Conservation (phyloP, 2,888 invertebrate species). For the Mantis religiosa region DNA sequence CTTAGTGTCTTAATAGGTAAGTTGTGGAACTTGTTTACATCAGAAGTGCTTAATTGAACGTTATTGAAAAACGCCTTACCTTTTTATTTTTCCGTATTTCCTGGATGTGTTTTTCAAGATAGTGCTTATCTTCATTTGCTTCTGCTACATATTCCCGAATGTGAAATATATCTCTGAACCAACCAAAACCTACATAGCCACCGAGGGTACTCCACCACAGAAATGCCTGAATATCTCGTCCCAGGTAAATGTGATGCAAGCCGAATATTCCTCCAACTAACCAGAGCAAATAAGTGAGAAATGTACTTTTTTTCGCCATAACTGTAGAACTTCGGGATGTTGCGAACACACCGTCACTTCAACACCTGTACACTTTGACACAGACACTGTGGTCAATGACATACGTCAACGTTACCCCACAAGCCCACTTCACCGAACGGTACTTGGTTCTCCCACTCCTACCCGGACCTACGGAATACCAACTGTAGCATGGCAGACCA, state of each 20-base stretch:
- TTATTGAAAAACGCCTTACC: conserved; percentile 45
- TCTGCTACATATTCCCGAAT: conserved; percentile 83
- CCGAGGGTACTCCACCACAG: conserved; percentile 84
- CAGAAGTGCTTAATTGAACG: too few relatives aligned
- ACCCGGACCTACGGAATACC: neutral
- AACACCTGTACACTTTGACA: neutral
- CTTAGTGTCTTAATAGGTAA: too few relatives aligned
- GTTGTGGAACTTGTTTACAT: too few relatives aligned
- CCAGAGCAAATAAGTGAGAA: conserved; percentile 80
- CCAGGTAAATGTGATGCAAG: conserved; percentile 85
- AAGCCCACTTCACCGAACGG: neutral
- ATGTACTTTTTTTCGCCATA: conserved; percentile 45
- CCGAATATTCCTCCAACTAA: conserved; percentile 84
- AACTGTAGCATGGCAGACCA: neutral
- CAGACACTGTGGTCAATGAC: neutral
- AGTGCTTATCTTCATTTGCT: conserved; percentile 68
- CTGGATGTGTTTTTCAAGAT: conserved; percentile 58
- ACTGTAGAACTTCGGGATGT: neutral
- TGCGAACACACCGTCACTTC: neutral
- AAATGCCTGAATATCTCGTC: conserved; percentile 84
- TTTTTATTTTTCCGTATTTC: conserved; percentile 60
- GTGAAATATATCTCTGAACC: conserved; percentile 78
- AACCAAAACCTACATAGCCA: conserved; percentile 80
- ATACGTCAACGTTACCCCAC: neutral
- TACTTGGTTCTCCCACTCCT: neutral